Percentiles rank a stretch among this genome's conserved stretches.
phyloP scores from a whole-genome alignment of 2,888 invertebrate genomes.

The Hemistola chrysoprasaria region DNA sequence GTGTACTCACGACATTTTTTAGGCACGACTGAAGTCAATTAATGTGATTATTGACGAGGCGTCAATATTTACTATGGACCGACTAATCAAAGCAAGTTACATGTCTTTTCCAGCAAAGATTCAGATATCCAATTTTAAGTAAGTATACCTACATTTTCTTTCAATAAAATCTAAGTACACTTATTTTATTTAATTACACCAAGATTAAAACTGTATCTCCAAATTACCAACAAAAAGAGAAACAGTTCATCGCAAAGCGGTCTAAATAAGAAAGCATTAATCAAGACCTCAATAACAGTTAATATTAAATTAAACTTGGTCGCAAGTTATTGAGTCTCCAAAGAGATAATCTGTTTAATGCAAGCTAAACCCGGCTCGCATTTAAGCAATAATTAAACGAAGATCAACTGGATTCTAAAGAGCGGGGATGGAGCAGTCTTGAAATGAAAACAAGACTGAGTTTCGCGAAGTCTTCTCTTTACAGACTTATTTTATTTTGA shows the following conservation, averaged over 20 bases:
- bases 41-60: too few species aligned
- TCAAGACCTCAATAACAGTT: conserved; percentile 24
- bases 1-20: too few species aligned
- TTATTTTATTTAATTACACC: too few species aligned
- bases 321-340: conserved; percentile 16
- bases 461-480: background rate
- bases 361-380: conserved; percentile 34
- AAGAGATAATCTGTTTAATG: conserved; percentile 45
- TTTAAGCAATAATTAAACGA: conserved; percentile 52
- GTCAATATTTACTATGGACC: too few species aligned
- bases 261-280: conserved; percentile 21
- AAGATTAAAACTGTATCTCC: too few species aligned
- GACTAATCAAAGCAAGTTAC: too few species aligned
- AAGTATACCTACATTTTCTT: too few species aligned
- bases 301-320: conserved; percentile 29
- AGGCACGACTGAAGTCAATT: too few species aligned
- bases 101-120: too few species aligned
- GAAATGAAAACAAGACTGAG: background rate
- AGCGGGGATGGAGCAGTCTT: conserved; percentile 16
- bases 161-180: too few species aligned
- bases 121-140: too few species aligned
- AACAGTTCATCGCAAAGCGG: conserved; percentile 8
- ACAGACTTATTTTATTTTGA: too few species aligned
- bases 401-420: conserved; percentile 28
- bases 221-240: conserved; percentile 3